Evolutionary conservation across 2,797 vertebrate species (phyloP), one percentile per base, ranked within the genome.

Genomic region (Dicrostonyx torquatus): DNA sequence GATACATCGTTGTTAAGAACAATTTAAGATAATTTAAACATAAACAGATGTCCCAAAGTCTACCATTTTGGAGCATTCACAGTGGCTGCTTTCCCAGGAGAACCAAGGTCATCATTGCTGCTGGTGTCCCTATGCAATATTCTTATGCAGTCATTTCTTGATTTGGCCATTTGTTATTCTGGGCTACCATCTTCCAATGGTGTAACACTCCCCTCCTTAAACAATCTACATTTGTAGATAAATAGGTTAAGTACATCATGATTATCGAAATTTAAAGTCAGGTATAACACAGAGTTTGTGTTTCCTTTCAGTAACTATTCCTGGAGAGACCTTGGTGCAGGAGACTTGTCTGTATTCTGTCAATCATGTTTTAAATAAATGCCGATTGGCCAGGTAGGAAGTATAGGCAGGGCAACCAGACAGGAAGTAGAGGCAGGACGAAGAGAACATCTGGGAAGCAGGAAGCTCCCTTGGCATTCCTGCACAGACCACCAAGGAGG

Each of bases 11-110:
- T 66, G 20, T 31, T 64, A 72, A 77, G 62, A 87, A 58, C 53
- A 64, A 76, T 58, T 88, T 43, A 48, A 93, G 48, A 22, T 60
- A 90, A 95, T 89, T 68, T 43, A 66, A 48, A 66, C 43, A 78
- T 31, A 73, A 73, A 40, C 7, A 20, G 37, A 83, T 6, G 45
- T 62, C 60, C 4, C 48, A 89, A 89, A 48, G 50, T 48, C 31
- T 12, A 86, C 58, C 31, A 31, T 60, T 40, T 66, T 31, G 29
- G 73, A 70, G 34, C 66, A 15, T 29, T 89, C 55, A 31, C 26
- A 72, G 37, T 22, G 43, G 45, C 34, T 43, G 37, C 34, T 31
- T 75, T 62, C n/a, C 34, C 4, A 70, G 10, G 48, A 77, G 37
- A 79, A 55, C 8, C 55, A 50, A n/a, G 31, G 66, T 34, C 26